phyloP scores from a whole-genome alignment of 2,888 invertebrate genomes.

The Sarcophaga variegata region DNA sequence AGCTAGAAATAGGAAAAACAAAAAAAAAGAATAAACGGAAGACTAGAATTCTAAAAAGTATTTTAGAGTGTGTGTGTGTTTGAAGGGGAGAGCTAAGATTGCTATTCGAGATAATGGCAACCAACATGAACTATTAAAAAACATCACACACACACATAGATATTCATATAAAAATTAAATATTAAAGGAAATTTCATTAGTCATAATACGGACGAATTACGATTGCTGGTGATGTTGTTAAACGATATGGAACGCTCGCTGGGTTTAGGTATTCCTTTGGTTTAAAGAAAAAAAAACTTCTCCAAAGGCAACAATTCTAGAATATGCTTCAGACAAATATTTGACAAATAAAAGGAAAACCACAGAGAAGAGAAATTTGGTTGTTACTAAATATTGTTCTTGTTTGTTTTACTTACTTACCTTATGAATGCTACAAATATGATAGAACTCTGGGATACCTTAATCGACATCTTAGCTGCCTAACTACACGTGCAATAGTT shows the following conservation, averaged over 20 bases:
- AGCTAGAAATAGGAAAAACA: neutral
- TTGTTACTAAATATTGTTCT: too few relatives aligned
- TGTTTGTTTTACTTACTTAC: too few relatives aligned
- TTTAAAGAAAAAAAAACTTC: conserved; percentile 6
- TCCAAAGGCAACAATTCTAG: neutral
- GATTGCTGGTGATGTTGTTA: neutral
- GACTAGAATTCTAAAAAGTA: conserved; percentile 19
- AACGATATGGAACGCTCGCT: neutral
- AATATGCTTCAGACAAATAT: neutral
- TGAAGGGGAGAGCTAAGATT: neutral
- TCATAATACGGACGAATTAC: conserved; percentile 13
- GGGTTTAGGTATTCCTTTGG: neutral
- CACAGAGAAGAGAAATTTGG: too few relatives aligned
- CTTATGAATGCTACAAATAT: too few relatives aligned
- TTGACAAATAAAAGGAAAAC: too few relatives aligned
- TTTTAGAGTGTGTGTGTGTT: neutral
- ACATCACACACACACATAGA: neutral
- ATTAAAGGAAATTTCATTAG: conserved; percentile 55
- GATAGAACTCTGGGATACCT: too few relatives aligned
- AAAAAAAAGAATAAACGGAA: neutral
- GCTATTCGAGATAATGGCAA: neutral
- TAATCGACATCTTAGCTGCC: too few relatives aligned
- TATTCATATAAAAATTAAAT: conserved; percentile 17
- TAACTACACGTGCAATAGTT: too few relatives aligned
- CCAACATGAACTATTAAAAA: conserved; percentile 37